Evolutionary conservation across 1,140 invertebrate genomes (phyloP), one percentile per base, ranked within the genome.

Genomic region (Ectropis grisescens): DNA sequence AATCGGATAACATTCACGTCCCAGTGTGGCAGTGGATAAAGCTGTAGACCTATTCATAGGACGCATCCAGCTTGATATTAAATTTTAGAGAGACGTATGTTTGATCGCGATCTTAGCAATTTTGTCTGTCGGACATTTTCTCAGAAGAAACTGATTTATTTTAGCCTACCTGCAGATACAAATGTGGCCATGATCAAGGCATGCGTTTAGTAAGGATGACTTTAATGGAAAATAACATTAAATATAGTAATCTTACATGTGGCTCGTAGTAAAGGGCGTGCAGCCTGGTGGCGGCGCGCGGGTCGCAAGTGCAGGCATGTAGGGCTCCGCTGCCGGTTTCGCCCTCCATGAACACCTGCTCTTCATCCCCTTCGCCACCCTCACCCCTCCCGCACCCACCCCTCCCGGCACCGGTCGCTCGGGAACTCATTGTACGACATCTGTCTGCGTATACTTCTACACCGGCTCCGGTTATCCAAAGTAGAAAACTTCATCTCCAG

Each of bases 371-470:
- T 32, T 68, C 69, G 11, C n/a, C n/a, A n/a, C n/a, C n/a, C n/a
- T n/a, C n/a, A n/a, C n/a, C n/a, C n/a, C n/a, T 70, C 71, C 26
- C 66, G 56, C 19, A 58, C 42, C 70, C 70, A 71, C 9, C 50
- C 46, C 35, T 67, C 65, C 33, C 61, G 57, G 32, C 46, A 66
- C 34, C 69, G 49, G 30, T 76, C 72, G 30, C 59, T 66, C 22
- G 62, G 65, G 58, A 81, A 81, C 45, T 81, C 76, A 33, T 79
- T 78, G 45, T 67, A 79, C 14, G 76, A 81, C 62, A 81, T 61
- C 45, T 81, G 76, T 35, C 76, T 62, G 42, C 55, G 64, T 47
- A 81, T 78, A 53, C 69, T 67, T 42, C 58, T 66, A 51, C 76
- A 75, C 36, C 68, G 58, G 57, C 70, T 75, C 19, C 71, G 60